Base-by-base conservation (phyloP, 1,140 invertebrate species). In the Scylla paramamosain region DNA sequence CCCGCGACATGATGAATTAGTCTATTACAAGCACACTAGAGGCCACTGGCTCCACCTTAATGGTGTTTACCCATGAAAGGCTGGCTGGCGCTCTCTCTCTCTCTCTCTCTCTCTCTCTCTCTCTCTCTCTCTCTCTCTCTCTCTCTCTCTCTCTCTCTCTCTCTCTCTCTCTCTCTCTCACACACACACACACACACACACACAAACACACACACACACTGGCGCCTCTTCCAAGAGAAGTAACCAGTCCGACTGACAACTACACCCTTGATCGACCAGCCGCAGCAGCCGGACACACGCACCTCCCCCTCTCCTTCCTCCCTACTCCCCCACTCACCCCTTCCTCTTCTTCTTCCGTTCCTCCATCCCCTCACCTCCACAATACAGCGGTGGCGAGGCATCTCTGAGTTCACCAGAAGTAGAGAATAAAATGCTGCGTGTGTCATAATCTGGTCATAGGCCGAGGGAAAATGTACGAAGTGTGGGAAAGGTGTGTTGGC, bases 21-120 rank as follows among this genome's bases (percentile, higher is more conserved):
- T 84, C 89, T 94, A 94, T 94, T 94, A 94, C 93, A 94, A 94
- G 93, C 93, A 94, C 93, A 91, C 59, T 94, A 94, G 83, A 94
- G 88, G 93, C 32, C 93, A 94, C 59, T 94, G 93, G 88, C 88
- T 94, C 88, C 90, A 82, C 59, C 29, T 67, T 94, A 94, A 94
- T 94, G 93, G 93, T 82, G n/a, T 90, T 91, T 91, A 94, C 88
- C 93, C 93, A 94, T 94, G 93, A 89, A 94, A 94, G 88, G 84
- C 84, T 94, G n/a, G n/a, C n/a, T n/a, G n/a, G n/a, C 31, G 0
- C 10, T 32, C 31, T 32, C 31, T 88, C 48, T 91, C 48, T 59
- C 48, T 59, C 48, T 91, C 48, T 59, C 48, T 91, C 48, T 59
- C 48, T 59, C 48, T 59, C 48, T 59, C 48, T 59, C 48, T 59